These are phyloP conservation scores for Nothoprocta pentlandii DNA, from an alignment of 2,113 vertebrate genomes.

Conservation along the genomic window DNA sequence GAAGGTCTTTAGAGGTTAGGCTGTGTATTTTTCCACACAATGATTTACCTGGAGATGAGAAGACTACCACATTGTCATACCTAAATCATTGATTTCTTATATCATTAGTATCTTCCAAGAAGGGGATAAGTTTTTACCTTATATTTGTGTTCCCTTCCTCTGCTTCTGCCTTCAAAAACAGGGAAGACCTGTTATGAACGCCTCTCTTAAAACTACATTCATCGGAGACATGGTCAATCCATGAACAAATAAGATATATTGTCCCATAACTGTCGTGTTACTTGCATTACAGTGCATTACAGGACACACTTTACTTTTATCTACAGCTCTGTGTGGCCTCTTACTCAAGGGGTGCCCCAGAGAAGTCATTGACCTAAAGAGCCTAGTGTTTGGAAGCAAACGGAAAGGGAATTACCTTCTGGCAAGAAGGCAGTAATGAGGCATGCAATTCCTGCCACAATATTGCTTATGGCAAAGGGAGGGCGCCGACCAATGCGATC, in stretches of 20 bases:
- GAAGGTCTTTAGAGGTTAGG: neutral
- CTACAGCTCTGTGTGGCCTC: neutral
- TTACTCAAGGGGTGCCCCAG: neutral
- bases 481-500: conserved; percentile 88
- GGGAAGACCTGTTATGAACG: neutral
- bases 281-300: neutral
- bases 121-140: neutral
- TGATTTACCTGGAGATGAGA: neutral
- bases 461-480: conserved; percentile 87
- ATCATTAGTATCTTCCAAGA: neutral
- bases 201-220: neutral
- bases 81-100: neutral
- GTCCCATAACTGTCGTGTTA: neutral
- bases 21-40: neutral
- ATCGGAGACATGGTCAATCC: neutral
- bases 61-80: neutral
- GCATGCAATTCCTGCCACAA: conserved; percentile 83
- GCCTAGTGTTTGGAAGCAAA: neutral
- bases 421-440: conserved; percentile 88
- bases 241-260: neutral
- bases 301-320: neutral
- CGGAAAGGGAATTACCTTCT: conserved; percentile 78
- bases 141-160: neutral
- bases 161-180: neutral
- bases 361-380: neutral